Evolutionary conservation across 2,113 vertebrate species (phyloP), one percentile per base, ranked within the genome.

Genomic region (Cyanoliseus patagonus): DNA sequence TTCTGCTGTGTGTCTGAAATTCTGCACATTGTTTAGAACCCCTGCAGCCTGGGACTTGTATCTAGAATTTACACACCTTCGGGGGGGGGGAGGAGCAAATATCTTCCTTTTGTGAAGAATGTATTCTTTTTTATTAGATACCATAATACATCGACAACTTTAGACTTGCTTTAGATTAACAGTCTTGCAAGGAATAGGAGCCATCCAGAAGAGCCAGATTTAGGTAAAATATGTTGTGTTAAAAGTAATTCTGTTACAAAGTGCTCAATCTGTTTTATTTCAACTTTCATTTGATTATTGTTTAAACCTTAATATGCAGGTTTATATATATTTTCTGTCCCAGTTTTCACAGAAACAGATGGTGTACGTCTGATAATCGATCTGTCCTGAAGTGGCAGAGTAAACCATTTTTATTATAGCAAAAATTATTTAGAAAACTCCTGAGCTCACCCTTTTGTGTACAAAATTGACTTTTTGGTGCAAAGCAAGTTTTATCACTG

Each of bases 361-460:
- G 93, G 92, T 69, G 6, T 88, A 44, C 64, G 85, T 85, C 83
- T 94, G 47, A 57, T 84, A 92, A 97, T 96, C 70, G 96, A 97
- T 97, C 86, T 96, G 62, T 95, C 76, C 86, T 92, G 74, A 94
- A 96, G 86, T 95, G 92, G 47, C 70, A 83, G 83, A 97, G 61
- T 91, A 64, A 96, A 97, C 68, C 59, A 92, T 68, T 96, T 97
- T 81, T 81, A 93, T 94, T 96, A 83, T 28, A 93, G 86, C 51
- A 97, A 97, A 98, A 96, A 97, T 77, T 92, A 92, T 95, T 97
- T 78, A 90, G 95, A 97, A 97, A 92, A 95, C 67, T 90, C 95
- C 79, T 94, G 93, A 96, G 85, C 86, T 97, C 94, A 94, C 91
- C 91, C 68, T 81, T 98, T 97, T 95, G 95, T 96, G 91, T 91